These are phyloP conservation scores for Phortica variegata DNA, from an alignment of 1,140 invertebrate genomes.

Conservation along the genomic window DNA sequence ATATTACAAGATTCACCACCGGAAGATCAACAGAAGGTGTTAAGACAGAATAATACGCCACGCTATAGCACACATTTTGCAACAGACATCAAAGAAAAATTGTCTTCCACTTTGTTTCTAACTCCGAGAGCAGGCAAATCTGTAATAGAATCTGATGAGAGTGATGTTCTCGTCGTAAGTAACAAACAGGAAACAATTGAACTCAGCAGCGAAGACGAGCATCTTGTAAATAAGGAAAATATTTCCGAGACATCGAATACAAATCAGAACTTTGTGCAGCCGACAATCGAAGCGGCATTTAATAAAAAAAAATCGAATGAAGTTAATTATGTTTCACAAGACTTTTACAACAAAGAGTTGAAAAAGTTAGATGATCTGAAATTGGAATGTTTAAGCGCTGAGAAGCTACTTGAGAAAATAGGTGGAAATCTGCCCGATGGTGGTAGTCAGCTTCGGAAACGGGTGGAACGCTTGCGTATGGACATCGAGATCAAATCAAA, in stretches of 20 bases:
- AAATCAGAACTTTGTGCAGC: conserved; percentile 31
- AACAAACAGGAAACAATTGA: conserved; percentile 38
- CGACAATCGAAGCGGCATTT: conserved; percentile 28
- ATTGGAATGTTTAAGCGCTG: conserved; percentile 18
- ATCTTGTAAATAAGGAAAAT: conserved; percentile 15
- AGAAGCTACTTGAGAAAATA: conserved; percentile 35
- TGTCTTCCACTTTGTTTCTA: conserved; percentile 40
- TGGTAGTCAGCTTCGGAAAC: conserved; percentile 32
- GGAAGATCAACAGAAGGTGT: too few relatives aligned
- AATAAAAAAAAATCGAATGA: conserved; percentile 3
- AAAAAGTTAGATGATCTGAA: conserved; percentile 28
- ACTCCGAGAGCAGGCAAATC: background rate
- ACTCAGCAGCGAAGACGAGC: conserved; percentile 33
- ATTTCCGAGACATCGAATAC: conserved; percentile 2
- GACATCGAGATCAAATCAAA: conserved; percentile 20
- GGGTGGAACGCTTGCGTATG: conserved; percentile 23
- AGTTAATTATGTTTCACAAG: conserved; percentile 17
- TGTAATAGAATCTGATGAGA: conserved; percentile 24
- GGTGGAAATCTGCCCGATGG: conserved; percentile 36
- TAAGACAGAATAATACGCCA: conserved; percentile 10
- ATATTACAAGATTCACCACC: too few relatives aligned
- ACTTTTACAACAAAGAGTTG: conserved; percentile 28
- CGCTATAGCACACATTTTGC: conserved; percentile 42
- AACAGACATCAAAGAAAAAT: conserved; percentile 23
- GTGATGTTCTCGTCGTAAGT: conserved; percentile 41